Evolutionary conservation across 2,113 vertebrate species (phyloP), one percentile per base, ranked within the genome.

Genomic region (Marmota flaviventris): DNA sequence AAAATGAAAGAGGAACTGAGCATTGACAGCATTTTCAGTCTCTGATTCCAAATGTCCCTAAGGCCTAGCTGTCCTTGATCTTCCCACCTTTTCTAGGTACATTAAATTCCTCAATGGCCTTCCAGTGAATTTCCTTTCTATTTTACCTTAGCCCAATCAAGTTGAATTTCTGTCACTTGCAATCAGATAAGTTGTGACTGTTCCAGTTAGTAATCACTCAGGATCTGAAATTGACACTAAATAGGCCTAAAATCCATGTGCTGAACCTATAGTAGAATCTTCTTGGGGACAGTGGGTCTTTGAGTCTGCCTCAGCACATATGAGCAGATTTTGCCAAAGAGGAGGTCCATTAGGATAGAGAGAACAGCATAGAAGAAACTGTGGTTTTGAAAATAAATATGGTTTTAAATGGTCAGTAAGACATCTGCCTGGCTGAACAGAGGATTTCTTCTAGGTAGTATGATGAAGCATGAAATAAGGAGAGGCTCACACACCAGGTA

Each of bases 121-220:
- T 84, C 39, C 29, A 39, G 76, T 89, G 81, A 86, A 88, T 75
- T 34, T 89, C 14, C 25, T 24, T 25, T 83, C 18, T 29, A 9
- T 37, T 89, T 72, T 37, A 37, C 75, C 20, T 86, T 11, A 81
- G 29, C n/a, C 58, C n/a, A 20, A 70, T 88, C 25, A 37, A 82
- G 73, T 78, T 91, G 72, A 93, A 88, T 70, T 89, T 86, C 83
- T 92, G 70, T 78, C 93, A 67, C 48, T 79, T 85, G 56, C 56
- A 48, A 37, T 92, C 13, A 86, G 8, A 92, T 84, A 58, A 45
- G 20, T 42, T 70, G 17, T 89, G 84, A 93, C 32, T 65, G 7
- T 58, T 61, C 42, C 16, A 22, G 45, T 73, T 29, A 79, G 67
- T 32, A 53, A 67, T 83, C 48, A 53, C 61, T 75, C 88, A 25